Percentiles rank a stretch among this genome's conserved stretches.
Evolutionary conservation across 2,797 vertebrate genomes (phyloP).

Genomic region (Astyanax mexicanus): DNA sequence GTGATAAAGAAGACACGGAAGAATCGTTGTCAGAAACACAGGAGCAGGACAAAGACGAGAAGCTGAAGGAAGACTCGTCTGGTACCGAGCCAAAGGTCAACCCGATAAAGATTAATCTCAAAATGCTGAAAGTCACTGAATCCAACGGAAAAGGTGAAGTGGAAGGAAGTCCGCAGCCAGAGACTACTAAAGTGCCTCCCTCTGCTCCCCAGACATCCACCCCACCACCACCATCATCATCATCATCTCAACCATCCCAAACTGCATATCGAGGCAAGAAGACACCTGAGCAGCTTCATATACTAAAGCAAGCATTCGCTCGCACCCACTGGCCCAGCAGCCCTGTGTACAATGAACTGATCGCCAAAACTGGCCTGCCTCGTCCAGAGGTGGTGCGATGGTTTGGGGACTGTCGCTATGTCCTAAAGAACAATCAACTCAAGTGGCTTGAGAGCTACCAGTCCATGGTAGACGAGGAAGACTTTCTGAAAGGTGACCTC

Average conservation of each 20-base stretch:
- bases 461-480: constrained; percentile 81
- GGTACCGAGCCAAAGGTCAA: constrained; percentile 88
- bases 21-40: constrained; percentile 56
- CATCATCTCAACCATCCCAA: constrained; percentile 63
- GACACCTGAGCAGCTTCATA: constrained; percentile 90
- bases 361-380: constrained; percentile 86
- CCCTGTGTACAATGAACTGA: constrained; percentile 89
- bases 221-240: too few relatives aligned
- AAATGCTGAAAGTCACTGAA: constrained; percentile 95
- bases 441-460: constrained; percentile 96
- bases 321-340: constrained; percentile 94
- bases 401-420: constrained; percentile 95
- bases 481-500: constrained; percentile 67
- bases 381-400: constrained; percentile 94
- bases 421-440: constrained; percentile 93
- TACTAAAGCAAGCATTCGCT: constrained; percentile 92
- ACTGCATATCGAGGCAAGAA: constrained; percentile 85
- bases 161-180: constrained; percentile 46
- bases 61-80: constrained; percentile 70
- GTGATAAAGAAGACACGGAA: constrained; percentile 67
- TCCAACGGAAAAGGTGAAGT: constrained; percentile 82
- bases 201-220: constrained; percentile 54
- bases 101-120: constrained; percentile 97
- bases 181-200: constrained; percentile 52
- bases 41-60: constrained; percentile 65